phyloP scores from a whole-genome alignment of 2,113 vertebrate genomes.

The Gavia stellata region DNA sequence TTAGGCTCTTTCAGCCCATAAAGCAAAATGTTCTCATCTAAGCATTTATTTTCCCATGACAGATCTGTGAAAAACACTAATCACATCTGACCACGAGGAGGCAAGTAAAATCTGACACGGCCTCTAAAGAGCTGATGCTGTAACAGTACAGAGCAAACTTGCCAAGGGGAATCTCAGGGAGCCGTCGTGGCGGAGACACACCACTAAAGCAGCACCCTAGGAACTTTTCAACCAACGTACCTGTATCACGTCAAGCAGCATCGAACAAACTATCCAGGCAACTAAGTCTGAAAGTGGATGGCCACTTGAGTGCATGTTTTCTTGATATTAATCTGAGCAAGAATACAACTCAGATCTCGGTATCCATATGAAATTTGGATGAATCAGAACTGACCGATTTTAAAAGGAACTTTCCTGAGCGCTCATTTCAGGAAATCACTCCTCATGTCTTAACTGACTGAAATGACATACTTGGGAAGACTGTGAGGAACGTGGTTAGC shows the following conservation, averaged over 20 bases:
- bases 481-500: neutral
- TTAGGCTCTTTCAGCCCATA: neutral
- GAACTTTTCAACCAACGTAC: fast-evolving
- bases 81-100: neutral
- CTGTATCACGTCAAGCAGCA: fast-evolving
- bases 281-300: neutral
- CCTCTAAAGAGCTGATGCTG: neutral
- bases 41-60: neutral
- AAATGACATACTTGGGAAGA: neutral
- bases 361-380: neutral
- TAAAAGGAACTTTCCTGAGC: neutral
- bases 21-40: neutral
- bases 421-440: neutral
- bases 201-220: neutral
- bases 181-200: fast-evolving
- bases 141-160: fast-evolving
- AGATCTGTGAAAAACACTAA: neutral
- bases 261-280: neutral
- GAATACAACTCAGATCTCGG: neutral
- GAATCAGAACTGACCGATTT: neutral
- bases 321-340: too few relatives aligned
- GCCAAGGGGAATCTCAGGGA: fast-evolving
- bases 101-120: neutral
- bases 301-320: neutral
- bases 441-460: neutral